These are phyloP conservation scores for Loris lydekkerianus DNA, from an alignment of 2,797 vertebrate genomes.

Conservation along the genomic window DNA sequence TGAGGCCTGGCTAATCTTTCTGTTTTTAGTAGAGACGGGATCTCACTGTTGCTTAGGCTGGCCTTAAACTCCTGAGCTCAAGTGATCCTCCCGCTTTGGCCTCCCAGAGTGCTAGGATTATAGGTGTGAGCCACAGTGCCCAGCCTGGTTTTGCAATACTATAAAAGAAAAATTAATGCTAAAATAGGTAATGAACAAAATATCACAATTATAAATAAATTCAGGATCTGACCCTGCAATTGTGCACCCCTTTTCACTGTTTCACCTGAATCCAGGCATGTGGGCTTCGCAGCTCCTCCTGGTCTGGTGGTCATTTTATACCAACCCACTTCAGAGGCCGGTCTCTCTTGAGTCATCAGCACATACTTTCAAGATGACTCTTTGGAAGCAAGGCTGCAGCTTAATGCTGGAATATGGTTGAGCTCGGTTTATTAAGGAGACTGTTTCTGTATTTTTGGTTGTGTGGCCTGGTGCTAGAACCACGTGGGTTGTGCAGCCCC, in stretches of 20 bases:
- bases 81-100: no score
- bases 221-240: neutral
- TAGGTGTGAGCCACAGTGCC: no score
- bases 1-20: no score
- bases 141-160: no score
- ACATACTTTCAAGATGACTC: slow-evolving; percentile 26
- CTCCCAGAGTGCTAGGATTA: no score
- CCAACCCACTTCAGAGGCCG: neutral
- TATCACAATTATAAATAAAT: neutral
- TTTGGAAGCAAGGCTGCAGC: neutral
- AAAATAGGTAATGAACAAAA: neutral
- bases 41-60: no score
- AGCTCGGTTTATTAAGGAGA: neutral
- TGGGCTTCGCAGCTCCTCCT: neutral
- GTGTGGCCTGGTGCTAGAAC: neutral
- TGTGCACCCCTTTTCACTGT: rapidly evolving
- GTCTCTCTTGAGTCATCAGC: slow-evolving; percentile 5
- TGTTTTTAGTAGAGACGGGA: no score
- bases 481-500: neutral
- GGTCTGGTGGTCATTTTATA: neutral
- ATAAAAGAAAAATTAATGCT: neutral
- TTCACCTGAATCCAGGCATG: neutral
- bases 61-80: no score
- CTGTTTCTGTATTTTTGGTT: slow-evolving; percentile 6
- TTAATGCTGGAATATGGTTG: neutral